These are phyloP conservation scores for Cheilosia urbana DNA, from an alignment of 2,888 invertebrate species.

Conservation along the genomic window DNA sequence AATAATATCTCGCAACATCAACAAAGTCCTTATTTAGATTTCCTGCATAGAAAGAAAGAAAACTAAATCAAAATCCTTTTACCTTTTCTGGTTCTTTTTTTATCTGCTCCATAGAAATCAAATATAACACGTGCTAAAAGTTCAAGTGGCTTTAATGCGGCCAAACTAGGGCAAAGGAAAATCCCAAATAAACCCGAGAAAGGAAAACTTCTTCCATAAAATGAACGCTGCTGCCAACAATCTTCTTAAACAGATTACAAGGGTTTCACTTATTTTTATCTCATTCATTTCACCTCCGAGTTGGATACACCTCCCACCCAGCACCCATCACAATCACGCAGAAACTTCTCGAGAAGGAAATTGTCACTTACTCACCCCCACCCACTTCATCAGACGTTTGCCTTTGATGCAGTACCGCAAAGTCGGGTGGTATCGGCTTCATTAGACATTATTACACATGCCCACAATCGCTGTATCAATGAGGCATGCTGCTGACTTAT, in stretches of 20 bases:
- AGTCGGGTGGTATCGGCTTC: background rate
- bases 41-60: background rate
- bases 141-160: constrained; percentile 12
- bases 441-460: constrained; percentile 19
- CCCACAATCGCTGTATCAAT: constrained; percentile 28
- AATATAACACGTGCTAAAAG: constrained; percentile 43
- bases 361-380: background rate
- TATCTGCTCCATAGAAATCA: constrained; percentile 28
- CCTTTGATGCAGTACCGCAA: constrained; percentile 7
- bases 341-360: constrained; percentile 19
- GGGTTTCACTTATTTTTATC: constrained; percentile 69
- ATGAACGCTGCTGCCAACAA: constrained; percentile 44
- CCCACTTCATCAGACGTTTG: background rate
- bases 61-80: constrained; percentile 6
- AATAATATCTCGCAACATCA: background rate
- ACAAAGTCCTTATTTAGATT: constrained; percentile 20
- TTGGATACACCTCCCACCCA: background rate
- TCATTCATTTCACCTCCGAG: constrained; percentile 28
- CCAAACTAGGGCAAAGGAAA: constrained; percentile 22
- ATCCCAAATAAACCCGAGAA: constrained; percentile 43
- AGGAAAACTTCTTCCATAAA: constrained; percentile 54
- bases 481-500: constrained; percentile 2
- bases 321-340: constrained; percentile 17
- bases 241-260: constrained; percentile 70
- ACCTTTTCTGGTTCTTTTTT: background rate